Conservation (phyloP, 2,888 invertebrate genomes). For the Chloroclysta siterata region DNA sequence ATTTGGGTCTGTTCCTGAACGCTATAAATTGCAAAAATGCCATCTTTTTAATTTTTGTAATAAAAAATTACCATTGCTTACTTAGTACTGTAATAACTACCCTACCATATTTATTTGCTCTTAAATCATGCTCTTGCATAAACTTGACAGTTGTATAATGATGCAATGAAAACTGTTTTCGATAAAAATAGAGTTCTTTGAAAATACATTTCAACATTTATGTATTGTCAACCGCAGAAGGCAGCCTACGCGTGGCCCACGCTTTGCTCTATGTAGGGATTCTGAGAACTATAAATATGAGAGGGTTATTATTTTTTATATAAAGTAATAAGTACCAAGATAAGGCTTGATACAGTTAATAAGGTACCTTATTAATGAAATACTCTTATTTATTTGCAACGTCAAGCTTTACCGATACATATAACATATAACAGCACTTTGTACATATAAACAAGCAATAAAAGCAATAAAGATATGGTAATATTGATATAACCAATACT, state of each 20-base stretch:
- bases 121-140: too few relatives aligned
- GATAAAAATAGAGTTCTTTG: too few relatives aligned
- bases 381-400: background rate
- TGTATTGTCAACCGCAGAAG: slow-evolving; percentile 9
- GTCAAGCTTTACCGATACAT: background rate
- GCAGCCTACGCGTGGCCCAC: slow-evolving; percentile 15
- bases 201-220: slow-evolving; percentile 2
- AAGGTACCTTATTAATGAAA: slow-evolving; percentile 4
- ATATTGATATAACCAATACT: too few relatives aligned
- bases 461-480: too few relatives aligned
- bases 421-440: too few relatives aligned
- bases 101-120: too few relatives aligned
- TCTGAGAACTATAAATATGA: slow-evolving; percentile 13
- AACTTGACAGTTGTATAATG: too few relatives aligned
- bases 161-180: too few relatives aligned
- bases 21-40: too few relatives aligned
- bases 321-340: background rate
- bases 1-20: background rate
- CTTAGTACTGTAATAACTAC: too few relatives aligned
- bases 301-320: slow-evolving; percentile 7
- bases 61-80: too few relatives aligned
- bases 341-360: slow-evolving; percentile 4
- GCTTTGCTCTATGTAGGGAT: slow-evolving; percentile 3
- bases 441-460: background rate
- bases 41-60: too few relatives aligned